Evolutionary conservation across 1,140 invertebrate genomes (phyloP).

Genomic region (Drosophila pruinosa): DNA sequence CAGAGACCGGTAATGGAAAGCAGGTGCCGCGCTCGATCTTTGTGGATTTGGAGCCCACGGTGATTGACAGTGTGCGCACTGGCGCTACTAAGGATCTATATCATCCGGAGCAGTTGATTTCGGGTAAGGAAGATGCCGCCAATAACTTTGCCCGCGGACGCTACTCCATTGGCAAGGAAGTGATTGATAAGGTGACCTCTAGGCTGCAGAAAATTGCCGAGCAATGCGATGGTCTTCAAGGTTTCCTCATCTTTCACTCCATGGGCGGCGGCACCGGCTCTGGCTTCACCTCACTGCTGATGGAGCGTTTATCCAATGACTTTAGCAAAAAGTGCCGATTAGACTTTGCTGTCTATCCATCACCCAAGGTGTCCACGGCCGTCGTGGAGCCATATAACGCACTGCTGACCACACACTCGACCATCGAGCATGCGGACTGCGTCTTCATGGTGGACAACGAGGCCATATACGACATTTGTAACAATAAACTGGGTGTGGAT

Average conservation of each 20-base stretch:
- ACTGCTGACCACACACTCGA: constrained; percentile 90
- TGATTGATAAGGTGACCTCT: constrained; percentile 89
- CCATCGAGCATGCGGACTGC: constrained; percentile 90
- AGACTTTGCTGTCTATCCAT: constrained; percentile 90
- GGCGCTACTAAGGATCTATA: constrained; percentile 86
- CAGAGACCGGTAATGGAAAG: constrained; percentile 85
- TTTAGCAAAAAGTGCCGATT: constrained; percentile 88
- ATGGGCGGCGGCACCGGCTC: constrained; percentile 92
- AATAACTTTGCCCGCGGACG: constrained; percentile 92
- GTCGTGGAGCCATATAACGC: constrained; percentile 95
- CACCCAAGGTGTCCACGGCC: constrained; percentile 90
- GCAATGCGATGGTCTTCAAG: constrained; percentile 91
- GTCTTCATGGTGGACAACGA: constrained; percentile 94
- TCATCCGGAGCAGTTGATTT: constrained; percentile 89
- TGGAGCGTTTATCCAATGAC: constrained; percentile 86
- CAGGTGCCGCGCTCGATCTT: constrained; percentile 85
- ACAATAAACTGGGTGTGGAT: constrained; percentile 88
- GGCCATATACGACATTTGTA: constrained; percentile 92
- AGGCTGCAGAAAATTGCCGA: constrained; percentile 89
- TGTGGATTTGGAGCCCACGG: constrained; percentile 84
- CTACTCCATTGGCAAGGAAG: constrained; percentile 91
- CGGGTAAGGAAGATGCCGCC: constrained; percentile 91
- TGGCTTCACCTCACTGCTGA: constrained; percentile 87
- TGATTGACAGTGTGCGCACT: constrained; percentile 86
- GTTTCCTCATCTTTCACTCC: constrained; percentile 92